Base-by-base conservation (phyloP, 1,140 invertebrate genomes). In the Temnothorax curvispinosus region DNA sequence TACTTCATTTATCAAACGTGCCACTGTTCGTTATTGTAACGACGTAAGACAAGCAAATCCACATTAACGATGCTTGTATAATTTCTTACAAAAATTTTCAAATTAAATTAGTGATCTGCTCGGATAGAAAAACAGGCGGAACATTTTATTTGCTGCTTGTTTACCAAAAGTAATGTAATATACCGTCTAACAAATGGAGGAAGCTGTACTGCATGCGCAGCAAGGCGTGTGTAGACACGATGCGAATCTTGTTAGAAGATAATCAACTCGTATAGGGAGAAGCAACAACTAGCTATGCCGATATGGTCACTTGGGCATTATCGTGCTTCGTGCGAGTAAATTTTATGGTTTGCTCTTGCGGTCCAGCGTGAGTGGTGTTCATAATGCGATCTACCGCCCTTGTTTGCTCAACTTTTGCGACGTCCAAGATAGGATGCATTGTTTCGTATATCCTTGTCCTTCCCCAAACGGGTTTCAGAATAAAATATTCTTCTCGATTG, bases 301-400 rank as follows among this genome's bases (percentile, higher is more conserved):
- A 72, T 74, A 72, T 47, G 54, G 80, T 27, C 54, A 82, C 80
- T 82, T 35, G 52, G 54, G 27, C 80, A 82, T 82, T 82, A 74
- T 72, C 54, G 52, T 74, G 38, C 65, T 32, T 35, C 27, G 41
- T 58, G 41, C 41, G 41, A 82, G 38, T 60, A 82, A 72, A 74
- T 82, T 82, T 82, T 72, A 74, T 54, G 27, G 18, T n/a, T 78
- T 32, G 32, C 60, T 35, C n/a, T 56, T 27, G 67, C 54, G 54
- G 67, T 82, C 67, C 41, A 35, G 67, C 67, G 11, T 81, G 77
- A 81, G 62, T 81, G 50, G 62, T 21, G 64, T 56, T 60, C 18
- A 82, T 82, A 82, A 82, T 82, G 41, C 67, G 80, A 82, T 47
- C 7, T 27, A 35, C 21, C 8, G 52, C 27, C 54, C 67, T 60